These are phyloP conservation scores for Varanus komodoensis DNA, from an alignment of 2,113 vertebrate species.

Conservation along the genomic window DNA sequence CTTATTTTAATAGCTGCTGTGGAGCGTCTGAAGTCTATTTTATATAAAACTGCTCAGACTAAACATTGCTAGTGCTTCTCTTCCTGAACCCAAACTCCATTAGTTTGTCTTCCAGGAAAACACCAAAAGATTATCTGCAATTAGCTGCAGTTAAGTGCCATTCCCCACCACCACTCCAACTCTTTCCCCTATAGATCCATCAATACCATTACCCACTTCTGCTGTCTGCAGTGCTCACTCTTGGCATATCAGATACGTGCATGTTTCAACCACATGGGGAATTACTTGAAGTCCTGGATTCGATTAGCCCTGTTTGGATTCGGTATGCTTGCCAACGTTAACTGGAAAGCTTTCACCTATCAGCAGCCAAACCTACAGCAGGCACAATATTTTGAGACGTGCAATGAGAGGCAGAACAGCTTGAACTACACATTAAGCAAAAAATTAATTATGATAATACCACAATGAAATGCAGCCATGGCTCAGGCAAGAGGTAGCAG, in stretches of 20 bases:
- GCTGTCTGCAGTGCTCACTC: not conserved
- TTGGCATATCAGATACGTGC: not conserved
- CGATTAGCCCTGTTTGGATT: constrained; percentile 10
- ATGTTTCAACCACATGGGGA: not conserved
- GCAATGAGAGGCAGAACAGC: not conserved
- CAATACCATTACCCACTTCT: not conserved
- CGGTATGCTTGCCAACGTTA: not conserved
- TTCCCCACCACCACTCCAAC: not conserved
- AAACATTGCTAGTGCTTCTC: not conserved
- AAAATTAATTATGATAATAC: not conserved
- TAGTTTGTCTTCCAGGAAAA: not conserved
- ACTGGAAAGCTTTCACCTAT: constrained; percentile 7
- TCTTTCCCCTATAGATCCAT: not conserved
- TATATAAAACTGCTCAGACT: not conserved
- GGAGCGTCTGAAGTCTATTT: not conserved
- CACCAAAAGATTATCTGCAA: not conserved
- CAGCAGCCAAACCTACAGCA: not conserved
- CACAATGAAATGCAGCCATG: not conserved
- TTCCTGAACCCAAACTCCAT: not conserved
- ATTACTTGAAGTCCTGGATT: constrained; percentile 5
- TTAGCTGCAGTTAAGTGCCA: not conserved
- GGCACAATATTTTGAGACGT: not conserved
- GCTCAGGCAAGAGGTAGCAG: not conserved
- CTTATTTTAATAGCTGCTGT: not conserved
- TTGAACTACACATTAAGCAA: not conserved